A percentile compares a stretch with the other conserved stretches of the same genome.
Evolutionary conservation across 2,888 invertebrate genomes (phyloP).

Genomic region (Meta bourneti): DNA sequence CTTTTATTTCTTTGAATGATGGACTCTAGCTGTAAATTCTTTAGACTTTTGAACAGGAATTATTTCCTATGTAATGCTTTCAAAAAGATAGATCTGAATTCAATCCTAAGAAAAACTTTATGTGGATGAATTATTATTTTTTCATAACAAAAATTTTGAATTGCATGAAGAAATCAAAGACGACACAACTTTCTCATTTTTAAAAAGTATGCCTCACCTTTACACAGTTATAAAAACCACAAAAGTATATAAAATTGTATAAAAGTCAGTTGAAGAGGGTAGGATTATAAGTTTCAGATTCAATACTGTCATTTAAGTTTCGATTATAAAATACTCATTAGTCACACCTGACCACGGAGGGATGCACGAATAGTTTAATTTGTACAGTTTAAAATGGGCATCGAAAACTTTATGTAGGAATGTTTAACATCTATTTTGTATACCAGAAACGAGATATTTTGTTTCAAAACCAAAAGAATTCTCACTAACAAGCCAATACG

Average conservation of each 20-base stretch:
- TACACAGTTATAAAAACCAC: background rate
- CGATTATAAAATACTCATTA: background rate
- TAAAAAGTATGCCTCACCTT: background rate
- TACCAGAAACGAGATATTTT: background rate
- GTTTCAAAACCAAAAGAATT: background rate
- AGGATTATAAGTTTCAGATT: background rate
- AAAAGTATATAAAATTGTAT: background rate
- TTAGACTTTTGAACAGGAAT: background rate
- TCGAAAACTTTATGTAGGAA: background rate
- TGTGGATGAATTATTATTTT: too few species aligned
- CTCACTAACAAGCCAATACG: conserved; percentile 23
- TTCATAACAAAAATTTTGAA: too few species aligned
- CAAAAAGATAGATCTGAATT: background rate
- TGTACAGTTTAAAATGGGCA: background rate
- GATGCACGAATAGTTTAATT: background rate
- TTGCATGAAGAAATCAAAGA: too few species aligned
- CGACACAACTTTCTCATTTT: background rate
- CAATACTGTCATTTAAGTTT: background rate
- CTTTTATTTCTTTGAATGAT: background rate
- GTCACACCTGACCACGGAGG: background rate
- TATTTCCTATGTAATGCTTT: background rate
- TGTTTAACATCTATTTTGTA: background rate
- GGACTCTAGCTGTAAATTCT: background rate
- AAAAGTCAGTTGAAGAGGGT: background rate
- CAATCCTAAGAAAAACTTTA: background rate